A percentile compares a stretch with the other conserved stretches of the same genome.
Evolutionary conservation across 2,797 vertebrate species (phyloP).

Genomic region (Bucorvus abyssinicus): DNA sequence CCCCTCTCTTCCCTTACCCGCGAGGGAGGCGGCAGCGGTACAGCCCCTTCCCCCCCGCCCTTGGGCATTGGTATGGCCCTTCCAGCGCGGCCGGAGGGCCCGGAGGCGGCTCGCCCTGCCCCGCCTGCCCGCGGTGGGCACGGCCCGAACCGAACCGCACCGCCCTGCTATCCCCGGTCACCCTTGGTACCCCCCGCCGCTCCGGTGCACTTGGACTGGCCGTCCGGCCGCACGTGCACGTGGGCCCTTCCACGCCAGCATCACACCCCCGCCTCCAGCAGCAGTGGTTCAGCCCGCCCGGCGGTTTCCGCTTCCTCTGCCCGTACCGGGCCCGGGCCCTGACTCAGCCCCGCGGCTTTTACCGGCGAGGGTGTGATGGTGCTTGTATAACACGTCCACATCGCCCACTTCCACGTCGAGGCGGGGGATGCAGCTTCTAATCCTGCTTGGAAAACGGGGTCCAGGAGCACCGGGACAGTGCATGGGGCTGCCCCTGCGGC

Average conservation of each 20-base stretch:
- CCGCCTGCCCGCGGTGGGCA: not conserved
- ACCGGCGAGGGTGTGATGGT: no score
- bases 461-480: not conserved
- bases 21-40: not conserved
- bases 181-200: not conserved
- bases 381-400: not conserved
- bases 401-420: not conserved
- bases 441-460: not conserved
- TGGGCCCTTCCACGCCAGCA: not conserved
- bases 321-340: no score
- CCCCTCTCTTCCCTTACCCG: fast-evolving
- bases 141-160: not conserved
- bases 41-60: not conserved
- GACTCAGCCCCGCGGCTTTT: no score
- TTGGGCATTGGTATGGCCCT: not conserved
- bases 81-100: not conserved
- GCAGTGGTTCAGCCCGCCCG: not conserved
- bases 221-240: not conserved
- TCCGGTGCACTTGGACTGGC: not conserved
- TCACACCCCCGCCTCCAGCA: not conserved
- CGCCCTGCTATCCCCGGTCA: not conserved
- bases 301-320: not conserved
- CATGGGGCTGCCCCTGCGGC: not conserved
- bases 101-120: not conserved
- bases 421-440: no score